Base-by-base conservation (phyloP, 2,888 invertebrate genomes). In the Neuroscelio doddi region DNA sequence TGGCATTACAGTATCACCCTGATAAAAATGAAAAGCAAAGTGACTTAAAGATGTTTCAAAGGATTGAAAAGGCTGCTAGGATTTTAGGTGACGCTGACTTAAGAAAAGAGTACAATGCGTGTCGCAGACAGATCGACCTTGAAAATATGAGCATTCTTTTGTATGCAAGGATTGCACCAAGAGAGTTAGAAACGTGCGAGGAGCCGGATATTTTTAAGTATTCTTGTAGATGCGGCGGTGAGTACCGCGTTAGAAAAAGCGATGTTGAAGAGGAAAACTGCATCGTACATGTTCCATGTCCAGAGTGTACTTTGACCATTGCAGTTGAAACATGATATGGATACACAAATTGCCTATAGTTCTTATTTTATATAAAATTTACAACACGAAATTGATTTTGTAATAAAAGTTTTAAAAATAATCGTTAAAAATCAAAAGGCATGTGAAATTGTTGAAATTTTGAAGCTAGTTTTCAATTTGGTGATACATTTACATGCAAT, bases 301-400 rank as follows among this genome's bases (percentile, higher is more conserved):
- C 89, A 78, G 91, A 92, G 83, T 93, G 93, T 85, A 92, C 93
- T 45, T 89, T 93, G 82, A 88, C 89, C 73, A 89, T 93, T 77
- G 82, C 87, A 73, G 85, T 91, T 42, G 86, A 86, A 79, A 81
- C 52, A 10, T 64, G 44, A 45, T 9, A 17, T 15, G 8, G 8
- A 12, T 3, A 14, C 0, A n/a, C n/a, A n/a, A n/a, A n/a, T n/a
- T n/a, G n/a, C n/a, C n/a, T n/a, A n/a, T n/a, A n/a, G n/a, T n/a
- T n/a, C n/a, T n/a, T n/a, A n/a, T n/a, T n/a, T n/a, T n/a, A n/a
- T n/a, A n/a, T n/a, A n/a, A n/a, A n/a, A n/a, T n/a, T n/a, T n/a
- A n/a, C n/a, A n/a, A n/a, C n/a, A n/a, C n/a, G n/a, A n/a, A n/a
- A n/a, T n/a, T n/a, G n/a, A n/a, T n/a, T n/a, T n/a, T n/a, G n/a